Evolutionary conservation across 1,140 invertebrate species (phyloP).

Genomic region (Nixonia krombeini): DNA sequence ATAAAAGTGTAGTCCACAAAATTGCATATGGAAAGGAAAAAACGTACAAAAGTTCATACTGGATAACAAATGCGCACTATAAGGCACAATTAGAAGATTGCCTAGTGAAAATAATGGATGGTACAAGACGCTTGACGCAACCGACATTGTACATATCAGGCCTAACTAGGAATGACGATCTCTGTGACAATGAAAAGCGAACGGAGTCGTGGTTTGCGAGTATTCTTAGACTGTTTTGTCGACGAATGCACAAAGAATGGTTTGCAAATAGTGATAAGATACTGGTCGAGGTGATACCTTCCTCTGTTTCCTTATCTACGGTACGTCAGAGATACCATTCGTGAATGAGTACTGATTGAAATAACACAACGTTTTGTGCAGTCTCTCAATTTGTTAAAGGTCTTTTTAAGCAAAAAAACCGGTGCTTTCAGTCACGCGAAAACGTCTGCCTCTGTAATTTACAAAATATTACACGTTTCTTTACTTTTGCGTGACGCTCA

Average conservation of each 20-base stretch:
- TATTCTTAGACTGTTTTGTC: conserved; percentile 40
- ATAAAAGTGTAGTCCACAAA: too few species aligned
- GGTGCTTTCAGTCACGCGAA: neutral
- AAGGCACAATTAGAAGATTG: too few species aligned
- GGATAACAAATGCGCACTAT: too few species aligned
- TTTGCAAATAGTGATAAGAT: conserved; percentile 39
- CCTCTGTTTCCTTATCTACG: conserved; percentile 38
- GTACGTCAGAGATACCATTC: conserved; percentile 36
- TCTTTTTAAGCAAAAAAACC: neutral
- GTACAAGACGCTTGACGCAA: conserved; percentile 30
- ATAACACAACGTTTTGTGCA: conserved; percentile 19
- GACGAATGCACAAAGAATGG: conserved; percentile 44
- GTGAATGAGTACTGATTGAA: conserved; percentile 31
- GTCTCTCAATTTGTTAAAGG: conserved; percentile 20
- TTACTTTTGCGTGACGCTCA: neutral
- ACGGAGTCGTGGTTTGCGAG: conserved; percentile 28
- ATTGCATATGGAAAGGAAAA: too few species aligned
- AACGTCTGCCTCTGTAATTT: neutral
- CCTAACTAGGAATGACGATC: conserved; percentile 27
- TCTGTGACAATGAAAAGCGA: conserved; percentile 18
- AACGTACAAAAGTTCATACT: too few species aligned
- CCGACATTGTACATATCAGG: conserved; percentile 45
- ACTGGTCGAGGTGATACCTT: conserved; percentile 35
- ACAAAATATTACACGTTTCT: too few species aligned
- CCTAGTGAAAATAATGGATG: conserved; percentile 22